Evolutionary conservation across 2,888 invertebrate species (phyloP), one percentile per base, ranked within the genome.

Genomic region (Plagodis pulveraria): DNA sequence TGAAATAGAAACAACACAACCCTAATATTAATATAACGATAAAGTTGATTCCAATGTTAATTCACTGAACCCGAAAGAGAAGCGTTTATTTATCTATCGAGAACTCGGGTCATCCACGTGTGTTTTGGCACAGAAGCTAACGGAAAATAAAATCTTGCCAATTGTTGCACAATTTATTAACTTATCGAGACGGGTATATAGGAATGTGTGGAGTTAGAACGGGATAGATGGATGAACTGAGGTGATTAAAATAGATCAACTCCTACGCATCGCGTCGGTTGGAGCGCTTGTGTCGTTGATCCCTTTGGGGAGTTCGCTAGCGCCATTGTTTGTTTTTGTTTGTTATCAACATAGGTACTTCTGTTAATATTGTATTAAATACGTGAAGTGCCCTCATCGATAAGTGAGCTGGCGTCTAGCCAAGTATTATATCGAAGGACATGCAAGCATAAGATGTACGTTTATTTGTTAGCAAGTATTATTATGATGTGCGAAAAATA

Each of bases 221-320:
- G 79, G 74, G 83, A 82, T 59, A 61, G 74, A 66, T 52, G 76
- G 78, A 84, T 69, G 81, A 84, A 86, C 82, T 77, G 69, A 76
- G 74, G 67, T 54, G 77, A 77, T 84, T 70, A 80, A 91, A 92
- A 92, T 91, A 91, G 89, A 85, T 70, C 70, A 61, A 86, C 88
- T 84, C 91, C 91, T 84, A 91, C 90, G 90, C 91, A 87, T 71
- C 70, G 67, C 74, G 72, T 69, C 70, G 67, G 67, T 66, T 54
- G 58, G 75, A 73, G 71, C 73, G 84, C 83, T 85, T 77, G 81
- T 83, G 91, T 91, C 91, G 88, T 90, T 91, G 91, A 89, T 91
- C 91, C 80, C 89, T 83, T 79, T 70, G 68, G 76, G 84, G 77
- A 75, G 76, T 75, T 71, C 73, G 69, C 67, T 48, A 66, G 61